phyloP scores from a whole-genome alignment of 2,113 vertebrate species.

The Raja brachyura region DNA sequence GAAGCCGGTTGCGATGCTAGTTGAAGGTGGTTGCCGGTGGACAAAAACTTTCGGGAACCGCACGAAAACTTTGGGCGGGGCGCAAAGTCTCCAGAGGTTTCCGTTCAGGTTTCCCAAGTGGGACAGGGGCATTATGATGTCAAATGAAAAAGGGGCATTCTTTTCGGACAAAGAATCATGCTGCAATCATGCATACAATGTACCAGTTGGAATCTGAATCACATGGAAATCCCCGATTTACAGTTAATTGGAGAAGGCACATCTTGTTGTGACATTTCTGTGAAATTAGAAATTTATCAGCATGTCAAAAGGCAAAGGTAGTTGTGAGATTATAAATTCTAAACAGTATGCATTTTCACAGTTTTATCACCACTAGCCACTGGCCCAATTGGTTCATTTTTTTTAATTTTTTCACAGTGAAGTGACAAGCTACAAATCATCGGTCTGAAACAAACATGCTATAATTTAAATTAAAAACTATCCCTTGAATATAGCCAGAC shows the following conservation, averaged over 20 bases:
- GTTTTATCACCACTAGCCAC: neutral
- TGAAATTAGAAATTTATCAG: neutral
- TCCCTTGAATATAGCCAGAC: neutral
- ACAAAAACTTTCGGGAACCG: too few species aligned
- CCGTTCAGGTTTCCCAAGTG: too few species aligned
- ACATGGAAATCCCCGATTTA: neutral
- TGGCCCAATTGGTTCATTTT: neutral
- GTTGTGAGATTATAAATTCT: neutral
- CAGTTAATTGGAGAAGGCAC: neutral
- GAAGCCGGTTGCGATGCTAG: too few species aligned
- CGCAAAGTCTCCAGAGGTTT: too few species aligned
- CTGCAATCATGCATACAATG: neutral
- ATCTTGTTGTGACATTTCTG: neutral
- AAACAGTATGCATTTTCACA: neutral
- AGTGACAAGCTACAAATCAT: slow-evolving; percentile 21
- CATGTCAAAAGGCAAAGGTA: neutral
- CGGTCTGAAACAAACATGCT: slow-evolving; percentile 26
- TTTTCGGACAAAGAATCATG: neutral
- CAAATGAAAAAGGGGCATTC: neutral
- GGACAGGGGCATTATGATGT: too few species aligned
- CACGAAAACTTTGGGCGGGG: too few species aligned
- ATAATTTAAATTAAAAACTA: slow-evolving; percentile 27
- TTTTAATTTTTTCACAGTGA: slow-evolving; percentile 28
- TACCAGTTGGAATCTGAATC: neutral
- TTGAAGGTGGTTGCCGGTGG: too few species aligned